Evolutionary conservation across 2,797 vertebrate species (phyloP).

Genomic region (Echeneis naucrates): DNA sequence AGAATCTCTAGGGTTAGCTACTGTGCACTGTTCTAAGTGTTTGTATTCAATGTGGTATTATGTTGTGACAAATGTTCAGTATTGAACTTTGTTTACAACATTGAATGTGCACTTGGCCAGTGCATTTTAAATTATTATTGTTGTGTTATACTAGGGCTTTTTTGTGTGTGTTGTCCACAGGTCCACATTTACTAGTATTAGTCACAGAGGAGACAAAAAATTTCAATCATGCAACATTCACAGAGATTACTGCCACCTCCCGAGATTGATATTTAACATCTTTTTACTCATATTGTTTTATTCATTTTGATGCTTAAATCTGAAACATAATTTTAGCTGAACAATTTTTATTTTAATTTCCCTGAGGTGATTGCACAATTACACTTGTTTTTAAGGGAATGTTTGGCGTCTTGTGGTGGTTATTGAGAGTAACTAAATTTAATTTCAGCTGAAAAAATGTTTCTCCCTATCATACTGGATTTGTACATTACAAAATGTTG

Average conservation of each 20-base stretch:
- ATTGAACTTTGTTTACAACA: too few species aligned
- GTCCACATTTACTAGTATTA: conserved; percentile 21
- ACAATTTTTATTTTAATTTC: not conserved
- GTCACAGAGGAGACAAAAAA: not conserved
- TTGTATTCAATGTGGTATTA: too few species aligned
- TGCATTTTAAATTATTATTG: too few species aligned
- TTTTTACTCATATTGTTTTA: not conserved
- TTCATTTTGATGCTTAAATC: not conserved
- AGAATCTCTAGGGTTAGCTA: too few species aligned
- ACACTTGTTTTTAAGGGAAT: not conserved
- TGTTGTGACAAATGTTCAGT: too few species aligned
- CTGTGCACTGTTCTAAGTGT: too few species aligned
- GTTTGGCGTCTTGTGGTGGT: not conserved
- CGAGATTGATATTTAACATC: not conserved
- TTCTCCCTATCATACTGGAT: not conserved
- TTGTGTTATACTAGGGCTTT: too few species aligned
- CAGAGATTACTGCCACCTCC: not conserved
- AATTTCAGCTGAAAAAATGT: not conserved
- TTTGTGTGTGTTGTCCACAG: not conserved
- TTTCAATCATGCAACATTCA: conserved; percentile 4
- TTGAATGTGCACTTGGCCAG: too few species aligned
- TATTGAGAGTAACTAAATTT: not conserved
- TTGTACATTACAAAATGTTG: not conserved
- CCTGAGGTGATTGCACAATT: not conserved
- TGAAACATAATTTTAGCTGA: not conserved